Evolutionary conservation across 2,113 vertebrate genomes (phyloP).

Genomic region (Ivindomyrus marchei): DNA sequence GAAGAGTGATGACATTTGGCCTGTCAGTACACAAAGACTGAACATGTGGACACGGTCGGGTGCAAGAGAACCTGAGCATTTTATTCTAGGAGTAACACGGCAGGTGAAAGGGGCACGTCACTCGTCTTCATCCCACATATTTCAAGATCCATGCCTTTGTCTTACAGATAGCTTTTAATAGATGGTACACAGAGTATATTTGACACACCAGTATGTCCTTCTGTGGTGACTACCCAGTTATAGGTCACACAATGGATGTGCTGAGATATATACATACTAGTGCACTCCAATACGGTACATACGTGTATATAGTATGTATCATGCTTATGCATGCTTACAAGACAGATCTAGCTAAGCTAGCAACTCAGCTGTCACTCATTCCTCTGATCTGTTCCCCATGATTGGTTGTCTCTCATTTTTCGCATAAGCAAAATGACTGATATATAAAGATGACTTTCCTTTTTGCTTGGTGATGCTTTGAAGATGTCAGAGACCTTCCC

Average conservation of each 20-base stretch:
- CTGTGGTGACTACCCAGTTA: neutral
- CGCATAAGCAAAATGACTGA: neutral
- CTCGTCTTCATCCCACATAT: neutral
- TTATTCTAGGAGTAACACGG: neutral
- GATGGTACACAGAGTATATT: neutral
- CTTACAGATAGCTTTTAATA: neutral
- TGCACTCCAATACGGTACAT: neutral
- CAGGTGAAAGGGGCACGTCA: neutral
- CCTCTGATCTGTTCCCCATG: neutral
- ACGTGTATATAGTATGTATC: neutral
- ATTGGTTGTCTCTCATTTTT: neutral
- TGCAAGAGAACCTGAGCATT: neutral
- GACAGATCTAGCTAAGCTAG: neutral
- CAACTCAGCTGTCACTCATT: neutral
- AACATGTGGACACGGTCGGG: neutral
- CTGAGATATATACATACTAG: neutral
- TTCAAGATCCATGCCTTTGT: neutral
- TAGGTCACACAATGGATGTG: neutral
- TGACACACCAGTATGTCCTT: neutral
- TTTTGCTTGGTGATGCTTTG: neutral
- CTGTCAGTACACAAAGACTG: neutral
- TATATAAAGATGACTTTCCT: neutral
- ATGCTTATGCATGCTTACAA: neutral
- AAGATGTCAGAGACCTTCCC: neutral
- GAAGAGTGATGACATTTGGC: neutral